Evolutionary conservation across 2,888 invertebrate species (phyloP), one percentile per base, ranked within the genome.

Genomic region (Cremastinae sp.): DNA sequence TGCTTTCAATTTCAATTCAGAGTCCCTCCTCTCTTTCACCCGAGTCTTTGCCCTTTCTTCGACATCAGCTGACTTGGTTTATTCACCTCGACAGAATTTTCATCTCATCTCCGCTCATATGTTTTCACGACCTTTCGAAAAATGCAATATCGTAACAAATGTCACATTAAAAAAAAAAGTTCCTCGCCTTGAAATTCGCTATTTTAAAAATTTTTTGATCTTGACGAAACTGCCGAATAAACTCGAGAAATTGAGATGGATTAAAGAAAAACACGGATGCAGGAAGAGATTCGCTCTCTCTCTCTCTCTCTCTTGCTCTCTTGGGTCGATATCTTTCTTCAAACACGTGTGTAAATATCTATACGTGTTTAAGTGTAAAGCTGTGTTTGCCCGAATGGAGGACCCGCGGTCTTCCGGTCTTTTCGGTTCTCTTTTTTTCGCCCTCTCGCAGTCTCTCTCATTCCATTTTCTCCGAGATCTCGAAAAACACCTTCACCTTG

Each of bases 1-100:
- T 72, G 75, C 56, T 58, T 75, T 75, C 75, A 75, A 75, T 75
- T 75, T 68, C 62, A 62, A 75, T 75, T 75, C 62, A 75, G 45
- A 49, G 47, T 39, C 20, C n/a, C 55, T 37, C 22, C 53, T 41
- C 41, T 51, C 41, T 58, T 43, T 65, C 53, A 28, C 73, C 8
- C 53, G 49, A 62, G 62, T 59, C 47, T 61, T 47, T 53, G 51
- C 12, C 14, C 35, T 64, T 45, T 28, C 39, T 43, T 39, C 61
- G 10, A 8, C 43, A 62, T 72, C 66, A 72, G 66, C 58, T 45
- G 70, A 45, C 72, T 71, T 71, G 53, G 72, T 68, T 74, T 76
- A 76, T 76, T 76, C 72, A 72, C 68, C 68, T 68, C 62, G 72
- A 53, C 35, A 39, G 72, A 16, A 58, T 68, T 72, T 72, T 66